Conservation (phyloP, 2,797 vertebrate genomes). For the Brachyrhaphis roseni region DNA sequence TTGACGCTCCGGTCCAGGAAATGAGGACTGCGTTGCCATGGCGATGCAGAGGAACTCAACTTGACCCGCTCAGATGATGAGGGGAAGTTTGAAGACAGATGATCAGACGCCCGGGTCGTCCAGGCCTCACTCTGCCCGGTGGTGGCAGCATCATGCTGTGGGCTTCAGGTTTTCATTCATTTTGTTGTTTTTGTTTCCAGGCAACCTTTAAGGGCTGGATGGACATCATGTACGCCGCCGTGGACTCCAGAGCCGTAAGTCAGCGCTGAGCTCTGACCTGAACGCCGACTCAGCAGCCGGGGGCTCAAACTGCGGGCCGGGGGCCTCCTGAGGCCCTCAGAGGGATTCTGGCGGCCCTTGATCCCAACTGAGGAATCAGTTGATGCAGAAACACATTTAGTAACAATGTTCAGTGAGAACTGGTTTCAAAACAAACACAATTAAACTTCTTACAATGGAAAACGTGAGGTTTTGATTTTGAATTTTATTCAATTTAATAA, state of each 20-base stretch:
- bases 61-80: slow-evolving; percentile 2
- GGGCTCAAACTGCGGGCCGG: too few relatives aligned
- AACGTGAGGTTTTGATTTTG: too few relatives aligned
- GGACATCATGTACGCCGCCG: slow-evolving; percentile 98
- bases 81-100: not conserved
- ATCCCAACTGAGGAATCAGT: too few relatives aligned
- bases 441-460: too few relatives aligned
- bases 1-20: slow-evolving; percentile 20
- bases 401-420: too few relatives aligned
- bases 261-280: not conserved
- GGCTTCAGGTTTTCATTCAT: not conserved
- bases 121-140: not conserved
- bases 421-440: too few relatives aligned
- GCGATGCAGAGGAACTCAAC: slow-evolving; percentile 20
- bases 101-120: not conserved
- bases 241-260: slow-evolving; percentile 92
- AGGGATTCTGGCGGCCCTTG: too few relatives aligned
- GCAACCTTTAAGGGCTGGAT: slow-evolving; percentile 99
- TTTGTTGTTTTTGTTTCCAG: slow-evolving; percentile 64
- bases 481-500: too few relatives aligned
- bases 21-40: slow-evolving; percentile 17
- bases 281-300: not conserved
- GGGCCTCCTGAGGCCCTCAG: too few relatives aligned
- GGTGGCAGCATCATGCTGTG: not conserved
- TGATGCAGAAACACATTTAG: too few relatives aligned